Percentiles rank a stretch among this genome's conserved stretches.
phyloP scores from a whole-genome alignment of 1,140 invertebrate species.

The Heliconius congener region DNA sequence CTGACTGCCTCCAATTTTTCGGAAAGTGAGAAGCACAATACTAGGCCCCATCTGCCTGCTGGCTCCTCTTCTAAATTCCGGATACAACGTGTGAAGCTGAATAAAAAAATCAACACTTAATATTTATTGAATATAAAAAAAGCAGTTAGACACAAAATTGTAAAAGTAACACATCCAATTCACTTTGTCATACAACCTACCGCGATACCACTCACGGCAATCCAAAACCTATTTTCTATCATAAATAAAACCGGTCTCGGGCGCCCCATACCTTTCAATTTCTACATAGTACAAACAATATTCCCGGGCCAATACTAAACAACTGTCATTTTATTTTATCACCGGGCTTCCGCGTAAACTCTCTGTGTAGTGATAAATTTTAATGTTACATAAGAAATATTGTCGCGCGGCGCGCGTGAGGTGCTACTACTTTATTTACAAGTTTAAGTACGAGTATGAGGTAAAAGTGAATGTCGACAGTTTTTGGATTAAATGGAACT shows the following conservation, averaged over 20 bases:
- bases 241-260: slow-evolving; percentile 77
- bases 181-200: slow-evolving; percentile 47
- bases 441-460: not conserved
- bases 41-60: no score
- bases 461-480: not conserved
- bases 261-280: slow-evolving; percentile 79
- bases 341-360: slow-evolving; percentile 73
- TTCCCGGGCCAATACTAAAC: slow-evolving; percentile 77
- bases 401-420: slow-evolving; percentile 56
- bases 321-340: slow-evolving; percentile 81
- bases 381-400: slow-evolving; percentile 72
- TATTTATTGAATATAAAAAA: not conserved
- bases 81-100: no score
- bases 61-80: no score
- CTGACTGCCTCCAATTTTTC: no score
- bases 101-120: not conserved
- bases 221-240: slow-evolving; percentile 73
- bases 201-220: slow-evolving; percentile 59
- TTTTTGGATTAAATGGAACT: not conserved
- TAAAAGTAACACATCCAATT: slow-evolving; percentile 30
- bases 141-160: not conserved
- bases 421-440: slow-evolving; percentile 31
- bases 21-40: no score
- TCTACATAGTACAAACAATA: slow-evolving; percentile 68
- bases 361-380: slow-evolving; percentile 76